Evolutionary conservation across 2,113 vertebrate genomes (phyloP).

Genomic region (Callopanchax toddi): DNA sequence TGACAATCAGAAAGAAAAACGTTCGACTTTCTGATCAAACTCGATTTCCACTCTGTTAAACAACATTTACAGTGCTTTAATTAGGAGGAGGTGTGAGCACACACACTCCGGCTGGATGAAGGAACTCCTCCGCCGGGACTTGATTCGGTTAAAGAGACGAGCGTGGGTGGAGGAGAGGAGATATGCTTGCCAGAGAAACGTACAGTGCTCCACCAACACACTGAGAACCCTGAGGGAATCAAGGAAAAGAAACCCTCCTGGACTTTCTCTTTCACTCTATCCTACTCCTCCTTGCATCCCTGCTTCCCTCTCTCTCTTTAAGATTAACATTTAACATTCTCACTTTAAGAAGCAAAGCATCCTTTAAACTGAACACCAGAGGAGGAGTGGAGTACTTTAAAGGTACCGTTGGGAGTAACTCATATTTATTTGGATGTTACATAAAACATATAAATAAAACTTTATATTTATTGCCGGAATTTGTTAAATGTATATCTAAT

Average conservation of each 20-base stretch:
- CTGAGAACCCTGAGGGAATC: slow-evolving; percentile 44
- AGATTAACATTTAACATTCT: no score
- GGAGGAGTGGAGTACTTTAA: no score
- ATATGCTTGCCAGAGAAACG: slow-evolving; percentile 59
- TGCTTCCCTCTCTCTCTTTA: slow-evolving; percentile 41
- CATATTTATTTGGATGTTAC: no score
- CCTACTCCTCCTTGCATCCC: slow-evolving; percentile 16
- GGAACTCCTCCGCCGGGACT: slow-evolving; percentile 70
- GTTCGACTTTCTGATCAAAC: slow-evolving; percentile 22
- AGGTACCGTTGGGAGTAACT: no score
- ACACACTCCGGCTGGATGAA: slow-evolving; percentile 53
- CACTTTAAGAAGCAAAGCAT: no score
- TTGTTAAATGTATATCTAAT: no score
- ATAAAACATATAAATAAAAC: no score
- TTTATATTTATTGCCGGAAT: no score
- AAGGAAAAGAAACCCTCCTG: slow-evolving; percentile 64
- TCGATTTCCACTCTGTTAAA: slow-evolving; percentile 52
- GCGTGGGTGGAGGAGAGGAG: slow-evolving; percentile 68
- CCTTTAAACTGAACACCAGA: no score
- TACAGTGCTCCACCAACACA: slow-evolving; percentile 67
- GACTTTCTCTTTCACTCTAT: slow-evolving; percentile 57
- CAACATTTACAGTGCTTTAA: slow-evolving; percentile 54
- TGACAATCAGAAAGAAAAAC: slow-evolving; percentile 29
- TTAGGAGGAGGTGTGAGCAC: slow-evolving; percentile 67
- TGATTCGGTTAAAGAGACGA: slow-evolving; percentile 53